phyloP scores from a whole-genome alignment of 2,113 vertebrate species.

The Solea solea region DNA sequence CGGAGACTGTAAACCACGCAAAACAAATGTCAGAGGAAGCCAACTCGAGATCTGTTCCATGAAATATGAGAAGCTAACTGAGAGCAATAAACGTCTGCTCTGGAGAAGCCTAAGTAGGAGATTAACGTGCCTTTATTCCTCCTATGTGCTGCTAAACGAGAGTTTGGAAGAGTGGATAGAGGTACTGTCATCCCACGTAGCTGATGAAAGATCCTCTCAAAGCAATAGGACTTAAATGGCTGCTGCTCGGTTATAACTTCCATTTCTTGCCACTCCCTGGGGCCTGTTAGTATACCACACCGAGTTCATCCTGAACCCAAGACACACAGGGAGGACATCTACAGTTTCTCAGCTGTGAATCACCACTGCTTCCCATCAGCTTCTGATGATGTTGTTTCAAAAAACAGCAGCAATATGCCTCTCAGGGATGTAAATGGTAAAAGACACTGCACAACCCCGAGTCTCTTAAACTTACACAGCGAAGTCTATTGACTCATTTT shows the following conservation, averaged over 20 bases:
- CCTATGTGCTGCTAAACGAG: slow-evolving; percentile 20
- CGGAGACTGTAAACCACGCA: neutral
- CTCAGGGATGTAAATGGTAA: neutral
- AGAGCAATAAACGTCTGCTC: slow-evolving; percentile 17
- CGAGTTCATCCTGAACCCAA: slow-evolving; percentile 15
- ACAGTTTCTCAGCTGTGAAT: neutral
- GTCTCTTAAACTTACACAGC: too few species aligned
- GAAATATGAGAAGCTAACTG: slow-evolving; percentile 22
- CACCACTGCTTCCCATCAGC: neutral
- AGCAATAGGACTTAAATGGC: slow-evolving; percentile 9
- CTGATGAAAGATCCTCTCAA: slow-evolving; percentile 16
- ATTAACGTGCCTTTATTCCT: slow-evolving; percentile 31
- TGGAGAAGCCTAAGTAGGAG: slow-evolving; percentile 14
- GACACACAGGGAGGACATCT: neutral
- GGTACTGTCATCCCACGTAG: slow-evolving; percentile 17
- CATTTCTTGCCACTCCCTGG: neutral
- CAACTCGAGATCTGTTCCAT: slow-evolving; percentile 16
- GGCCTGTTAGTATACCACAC: slow-evolving; percentile 2
- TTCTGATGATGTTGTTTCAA: neutral
- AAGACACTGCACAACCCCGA: neutral
- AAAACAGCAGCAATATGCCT: slow-evolving; percentile 11
- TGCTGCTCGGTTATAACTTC: slow-evolving; percentile 2
- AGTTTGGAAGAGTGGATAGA: slow-evolving; percentile 12
- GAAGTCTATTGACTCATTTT: too few species aligned
- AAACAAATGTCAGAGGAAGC: slow-evolving; percentile 1